These are phyloP conservation scores for Portunus trituberculatus DNA, from an alignment of 1,140 invertebrate species.

Conservation along the genomic window DNA sequence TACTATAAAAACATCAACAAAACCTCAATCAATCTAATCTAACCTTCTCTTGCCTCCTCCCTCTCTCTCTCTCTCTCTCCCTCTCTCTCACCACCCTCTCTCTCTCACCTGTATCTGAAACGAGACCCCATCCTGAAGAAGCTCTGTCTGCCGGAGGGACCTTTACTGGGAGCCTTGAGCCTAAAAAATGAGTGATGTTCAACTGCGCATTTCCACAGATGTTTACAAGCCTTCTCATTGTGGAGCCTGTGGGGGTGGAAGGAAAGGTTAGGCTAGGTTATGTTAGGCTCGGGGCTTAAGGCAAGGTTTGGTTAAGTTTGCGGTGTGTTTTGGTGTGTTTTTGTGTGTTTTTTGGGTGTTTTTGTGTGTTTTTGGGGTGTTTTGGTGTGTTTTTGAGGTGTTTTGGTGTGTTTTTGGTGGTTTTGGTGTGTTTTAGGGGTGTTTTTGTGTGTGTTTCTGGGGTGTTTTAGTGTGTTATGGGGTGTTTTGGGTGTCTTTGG, in stretches of 20 bases:
- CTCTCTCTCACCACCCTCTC: background rate
- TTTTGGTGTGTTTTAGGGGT: background rate
- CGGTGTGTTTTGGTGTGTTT: too few relatives aligned
- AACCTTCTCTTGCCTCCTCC: too few relatives aligned
- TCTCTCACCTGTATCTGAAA: conserved; percentile 92
- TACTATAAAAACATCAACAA: too few relatives aligned
- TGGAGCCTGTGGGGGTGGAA: conserved; percentile 84
- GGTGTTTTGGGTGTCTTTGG: too few relatives aligned
- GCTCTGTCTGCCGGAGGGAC: conserved; percentile 93
- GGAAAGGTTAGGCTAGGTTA: too few relatives aligned
- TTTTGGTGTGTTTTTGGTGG: background rate
- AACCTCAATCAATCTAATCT: too few relatives aligned
- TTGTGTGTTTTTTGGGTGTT: too few relatives aligned
- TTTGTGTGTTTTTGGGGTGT: too few relatives aligned
- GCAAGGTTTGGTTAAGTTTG: too few relatives aligned
- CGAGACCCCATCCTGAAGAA: conserved; percentile 98
- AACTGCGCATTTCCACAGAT: conserved; percentile 99
- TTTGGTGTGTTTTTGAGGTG: background rate
- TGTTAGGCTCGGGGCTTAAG: background rate
- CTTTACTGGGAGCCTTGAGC: conserved; percentile 93
- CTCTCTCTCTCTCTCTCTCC: too few relatives aligned
- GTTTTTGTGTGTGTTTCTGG: background rate
- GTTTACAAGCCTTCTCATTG: conserved; percentile 99
- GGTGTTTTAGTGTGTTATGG: background rate
- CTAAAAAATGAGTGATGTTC: conserved; percentile 99